Evolutionary conservation across 2,888 invertebrate species (phyloP).

Genomic region (Lepas anatifera): DNA sequence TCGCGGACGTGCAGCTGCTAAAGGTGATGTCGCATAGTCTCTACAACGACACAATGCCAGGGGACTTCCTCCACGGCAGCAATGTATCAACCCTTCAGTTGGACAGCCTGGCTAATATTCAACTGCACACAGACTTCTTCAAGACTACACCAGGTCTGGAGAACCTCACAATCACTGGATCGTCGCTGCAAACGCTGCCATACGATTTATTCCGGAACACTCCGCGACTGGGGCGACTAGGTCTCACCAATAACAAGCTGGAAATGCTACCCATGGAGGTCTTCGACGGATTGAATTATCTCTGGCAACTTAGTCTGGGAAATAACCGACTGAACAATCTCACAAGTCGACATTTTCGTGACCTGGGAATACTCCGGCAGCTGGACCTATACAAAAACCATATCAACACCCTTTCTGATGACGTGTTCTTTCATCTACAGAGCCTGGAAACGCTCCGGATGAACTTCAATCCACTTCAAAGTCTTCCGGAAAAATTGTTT

Average conservation of each 20-base stretch:
- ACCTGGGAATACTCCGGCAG: conserved; percentile 26
- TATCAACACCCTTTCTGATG: conserved; percentile 19
- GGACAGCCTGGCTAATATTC: not conserved
- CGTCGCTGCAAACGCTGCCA: conserved; percentile 39
- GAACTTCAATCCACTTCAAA: conserved; percentile 21
- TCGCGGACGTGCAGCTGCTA: not conserved
- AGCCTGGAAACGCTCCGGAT: conserved; percentile 24
- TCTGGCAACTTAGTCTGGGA: conserved; percentile 28
- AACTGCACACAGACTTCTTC: not conserved
- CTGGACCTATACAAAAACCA: conserved; percentile 28
- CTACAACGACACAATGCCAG: not conserved
- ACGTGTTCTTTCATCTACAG: conserved; percentile 18
- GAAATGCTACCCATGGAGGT: conserved; percentile 25
- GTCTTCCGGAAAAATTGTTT: not conserved
- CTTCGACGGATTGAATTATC: conserved; percentile 27
- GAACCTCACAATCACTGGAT: not conserved
- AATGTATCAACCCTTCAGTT: not conserved
- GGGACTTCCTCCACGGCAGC: not conserved
- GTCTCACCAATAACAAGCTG: conserved; percentile 38
- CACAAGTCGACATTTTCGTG: conserved; percentile 26
- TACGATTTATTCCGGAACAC: conserved; percentile 50
- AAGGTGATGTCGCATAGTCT: not conserved
- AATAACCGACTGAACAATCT: conserved; percentile 28
- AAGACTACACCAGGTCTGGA: not conserved
- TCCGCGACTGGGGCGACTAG: conserved; percentile 48